Conservation (phyloP, 2,888 invertebrate genomes). For the Amphipoea lucens region DNA sequence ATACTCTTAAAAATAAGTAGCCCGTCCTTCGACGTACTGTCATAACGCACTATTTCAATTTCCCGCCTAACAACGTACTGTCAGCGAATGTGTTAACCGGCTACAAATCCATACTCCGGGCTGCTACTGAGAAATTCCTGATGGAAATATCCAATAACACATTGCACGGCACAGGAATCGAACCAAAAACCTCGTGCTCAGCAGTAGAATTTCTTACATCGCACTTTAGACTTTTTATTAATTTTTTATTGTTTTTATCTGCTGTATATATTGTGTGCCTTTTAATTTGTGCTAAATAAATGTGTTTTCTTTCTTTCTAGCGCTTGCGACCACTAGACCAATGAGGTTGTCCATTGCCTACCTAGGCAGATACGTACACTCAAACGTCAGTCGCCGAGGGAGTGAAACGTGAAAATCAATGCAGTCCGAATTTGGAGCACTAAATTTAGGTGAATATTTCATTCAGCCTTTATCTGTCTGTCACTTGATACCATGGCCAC, state of each 20-base stretch:
- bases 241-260: no score
- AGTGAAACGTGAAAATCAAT: slow-evolving; percentile 32
- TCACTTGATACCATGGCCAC: slow-evolving; percentile 3
- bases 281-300: no score
- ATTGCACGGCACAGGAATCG: not conserved
- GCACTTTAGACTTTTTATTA: no score
- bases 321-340: not conserved
- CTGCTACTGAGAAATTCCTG: not conserved
- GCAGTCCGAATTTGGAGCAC: slow-evolving; percentile 18
- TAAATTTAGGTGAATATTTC: slow-evolving; percentile 28
- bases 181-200: not conserved
- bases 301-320: no score
- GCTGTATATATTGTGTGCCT: no score
- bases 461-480: slow-evolving; percentile 27
- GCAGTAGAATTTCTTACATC: not conserved
- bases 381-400: slow-evolving; percentile 7
- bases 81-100: no score
- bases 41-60: no score
- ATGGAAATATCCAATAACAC: no score
- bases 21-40: no score
- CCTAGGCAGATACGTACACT: slow-evolving; percentile 2
- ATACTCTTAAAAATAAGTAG: no score
- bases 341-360: not conserved
- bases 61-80: no score
- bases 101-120: not conserved